Conservation (phyloP, 1,140 invertebrate species). For the Drosophila micromelanica region DNA sequence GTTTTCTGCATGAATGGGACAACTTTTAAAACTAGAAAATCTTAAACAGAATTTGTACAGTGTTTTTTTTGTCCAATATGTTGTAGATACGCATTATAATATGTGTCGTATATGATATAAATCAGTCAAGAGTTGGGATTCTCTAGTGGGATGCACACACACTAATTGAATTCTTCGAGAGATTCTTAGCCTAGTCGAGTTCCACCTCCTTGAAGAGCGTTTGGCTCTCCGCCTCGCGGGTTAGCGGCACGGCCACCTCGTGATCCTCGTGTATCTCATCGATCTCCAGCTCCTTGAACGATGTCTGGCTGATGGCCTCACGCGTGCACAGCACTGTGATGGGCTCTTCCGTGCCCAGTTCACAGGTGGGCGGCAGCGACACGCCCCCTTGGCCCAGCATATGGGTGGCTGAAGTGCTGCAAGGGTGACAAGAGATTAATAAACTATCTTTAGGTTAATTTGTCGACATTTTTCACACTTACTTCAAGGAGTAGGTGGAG, state of each 20-base stretch:
- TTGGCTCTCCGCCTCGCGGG: constrained; percentile 33
- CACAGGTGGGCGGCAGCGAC: constrained; percentile 44
- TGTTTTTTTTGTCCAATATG: constrained; percentile 33
- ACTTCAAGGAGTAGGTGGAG: constrained; percentile 78
- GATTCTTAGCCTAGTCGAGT: constrained; percentile 43
- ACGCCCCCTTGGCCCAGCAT: constrained; percentile 13
- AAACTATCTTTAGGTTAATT: neutral
- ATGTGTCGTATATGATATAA: constrained; percentile 34
- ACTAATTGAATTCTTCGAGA: neutral
- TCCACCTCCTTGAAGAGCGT: constrained; percentile 55
- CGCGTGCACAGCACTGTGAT: constrained; percentile 16
- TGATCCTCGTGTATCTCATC: constrained; percentile 38
- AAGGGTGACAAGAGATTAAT: neutral
- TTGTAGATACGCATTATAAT: constrained; percentile 15
- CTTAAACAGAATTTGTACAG: constrained; percentile 48
- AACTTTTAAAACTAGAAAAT: constrained; percentile 11
- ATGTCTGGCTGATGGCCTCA: constrained; percentile 45
- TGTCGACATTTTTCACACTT: constrained; percentile 9
- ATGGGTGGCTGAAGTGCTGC: constrained; percentile 39
- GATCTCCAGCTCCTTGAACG: constrained; percentile 51
- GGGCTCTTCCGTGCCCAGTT: constrained; percentile 41
- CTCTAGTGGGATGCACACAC: neutral
- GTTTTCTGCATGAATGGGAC: neutral
- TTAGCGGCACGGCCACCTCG: constrained; percentile 6
- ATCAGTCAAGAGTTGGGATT: constrained; percentile 34